Evolutionary conservation across 2,797 vertebrate genomes (phyloP).

Genomic region (Aplochiton taeniatus): DNA sequence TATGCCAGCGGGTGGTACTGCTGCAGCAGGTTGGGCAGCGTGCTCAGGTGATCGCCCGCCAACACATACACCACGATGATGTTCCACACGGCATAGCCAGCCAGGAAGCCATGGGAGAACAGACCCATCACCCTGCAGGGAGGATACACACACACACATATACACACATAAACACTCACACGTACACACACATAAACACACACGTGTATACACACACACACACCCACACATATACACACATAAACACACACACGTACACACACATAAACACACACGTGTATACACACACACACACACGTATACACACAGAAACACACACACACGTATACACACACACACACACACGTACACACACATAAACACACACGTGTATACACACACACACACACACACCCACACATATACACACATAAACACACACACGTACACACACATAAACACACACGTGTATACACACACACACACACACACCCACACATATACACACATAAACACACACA

Average conservation of each 20-base stretch:
- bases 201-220: background rate
- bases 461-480: constrained; percentile 4
- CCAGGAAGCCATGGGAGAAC: constrained; percentile 83
- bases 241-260: no score
- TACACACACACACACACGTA: constrained; percentile 7
- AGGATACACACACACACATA: constrained; percentile 4
- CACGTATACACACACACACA: no score
- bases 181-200: background rate
- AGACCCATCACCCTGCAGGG: constrained; percentile 79
- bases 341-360: constrained; percentile 4
- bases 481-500: background rate
- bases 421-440: constrained; percentile 2
- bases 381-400: constrained; percentile 6
- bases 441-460: background rate
- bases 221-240: background rate
- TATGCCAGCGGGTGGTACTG: constrained; percentile 83
- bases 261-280: background rate
- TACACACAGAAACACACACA: background rate
- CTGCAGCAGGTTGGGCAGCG: constrained; percentile 74
- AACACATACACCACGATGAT: constrained; percentile 81
- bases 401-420: background rate
- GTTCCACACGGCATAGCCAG: constrained; percentile 85
- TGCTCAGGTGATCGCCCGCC: constrained; percentile 76
- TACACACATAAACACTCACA: background rate
- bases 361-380: background rate